These are phyloP conservation scores for Emydocephalus ijimae DNA, from an alignment of 2,113 vertebrate species.

Conservation along the genomic window DNA sequence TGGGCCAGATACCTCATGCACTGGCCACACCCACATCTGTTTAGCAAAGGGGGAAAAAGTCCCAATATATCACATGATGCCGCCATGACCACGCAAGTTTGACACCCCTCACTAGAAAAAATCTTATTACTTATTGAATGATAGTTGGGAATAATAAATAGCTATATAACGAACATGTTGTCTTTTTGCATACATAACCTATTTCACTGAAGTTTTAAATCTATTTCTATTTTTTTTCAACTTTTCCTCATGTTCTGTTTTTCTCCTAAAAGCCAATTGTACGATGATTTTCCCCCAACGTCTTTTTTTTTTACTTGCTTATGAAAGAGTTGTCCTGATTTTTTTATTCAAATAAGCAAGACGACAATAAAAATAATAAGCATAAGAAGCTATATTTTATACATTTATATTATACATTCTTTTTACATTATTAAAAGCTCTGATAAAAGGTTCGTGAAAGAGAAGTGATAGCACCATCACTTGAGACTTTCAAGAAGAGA, in stretches of 20 bases:
- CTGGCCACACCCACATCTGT: too few species aligned
- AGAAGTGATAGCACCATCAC: neutral
- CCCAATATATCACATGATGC: too few species aligned
- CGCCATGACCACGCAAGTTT: too few species aligned
- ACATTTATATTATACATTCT: neutral
- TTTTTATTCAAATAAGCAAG: neutral
- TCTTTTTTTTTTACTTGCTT: neutral
- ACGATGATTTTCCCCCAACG: neutral
- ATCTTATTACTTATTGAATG: neutral
- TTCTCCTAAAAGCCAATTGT: neutral
- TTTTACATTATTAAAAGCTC: neutral
- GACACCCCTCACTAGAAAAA: neutral
- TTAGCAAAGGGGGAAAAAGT: too few species aligned
- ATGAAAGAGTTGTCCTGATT: neutral
- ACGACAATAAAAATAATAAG: neutral
- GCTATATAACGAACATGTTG: neutral
- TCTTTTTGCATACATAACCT: neutral
- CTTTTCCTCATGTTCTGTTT: neutral
- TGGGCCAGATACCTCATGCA: too few species aligned
- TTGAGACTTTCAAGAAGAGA: too few species aligned
- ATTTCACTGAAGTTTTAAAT: neutral
- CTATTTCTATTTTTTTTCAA: neutral
- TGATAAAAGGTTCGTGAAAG: neutral
- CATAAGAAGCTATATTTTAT: neutral
- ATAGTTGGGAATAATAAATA: neutral